Conservation (phyloP, 2,888 invertebrate species). For the Lottia scabra region DNA sequence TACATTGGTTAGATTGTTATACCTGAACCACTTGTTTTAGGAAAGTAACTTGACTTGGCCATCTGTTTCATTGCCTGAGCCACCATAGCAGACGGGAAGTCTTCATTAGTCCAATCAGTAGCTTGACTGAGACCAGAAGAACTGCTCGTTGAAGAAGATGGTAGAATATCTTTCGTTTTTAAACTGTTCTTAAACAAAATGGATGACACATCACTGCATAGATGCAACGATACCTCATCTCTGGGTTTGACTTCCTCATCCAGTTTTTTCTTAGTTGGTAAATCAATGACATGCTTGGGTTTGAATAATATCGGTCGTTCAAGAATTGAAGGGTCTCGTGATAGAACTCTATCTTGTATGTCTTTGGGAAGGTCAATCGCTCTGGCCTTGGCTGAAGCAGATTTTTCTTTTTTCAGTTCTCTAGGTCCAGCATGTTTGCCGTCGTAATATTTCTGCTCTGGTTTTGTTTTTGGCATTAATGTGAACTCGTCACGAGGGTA, state of each 20-base stretch:
- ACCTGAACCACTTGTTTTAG: constrained; percentile 41
- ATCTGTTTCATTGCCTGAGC: constrained; percentile 43
- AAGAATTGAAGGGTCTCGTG: constrained; percentile 41
- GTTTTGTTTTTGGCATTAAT: constrained; percentile 53
- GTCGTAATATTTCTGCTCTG: constrained; percentile 53
- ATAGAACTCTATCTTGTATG: constrained; percentile 43
- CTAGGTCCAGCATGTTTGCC: constrained; percentile 44
- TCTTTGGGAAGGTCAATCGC: constrained; percentile 55
- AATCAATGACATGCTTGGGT: constrained; percentile 60
- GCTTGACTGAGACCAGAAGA: neutral
- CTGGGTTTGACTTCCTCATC: constrained; percentile 45
- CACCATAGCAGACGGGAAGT: constrained; percentile 44
- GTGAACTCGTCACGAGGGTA: constrained; percentile 67
- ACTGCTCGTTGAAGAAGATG: neutral
- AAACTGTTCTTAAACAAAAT: constrained; percentile 52
- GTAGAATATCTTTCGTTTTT: constrained; percentile 14
- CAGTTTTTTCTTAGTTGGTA: constrained; percentile 59
- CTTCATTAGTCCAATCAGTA: constrained; percentile 40
- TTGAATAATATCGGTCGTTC: constrained; percentile 62
- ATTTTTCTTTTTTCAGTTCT: constrained; percentile 31
- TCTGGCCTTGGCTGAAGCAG: constrained; percentile 30
- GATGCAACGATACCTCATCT: constrained; percentile 55
- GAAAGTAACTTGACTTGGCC: constrained; percentile 40
- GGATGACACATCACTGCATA: constrained; percentile 57
- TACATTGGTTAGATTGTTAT: too few species aligned